phyloP scores from a whole-genome alignment of 2,113 vertebrate species.

The Phrynosoma blainvillii region DNA sequence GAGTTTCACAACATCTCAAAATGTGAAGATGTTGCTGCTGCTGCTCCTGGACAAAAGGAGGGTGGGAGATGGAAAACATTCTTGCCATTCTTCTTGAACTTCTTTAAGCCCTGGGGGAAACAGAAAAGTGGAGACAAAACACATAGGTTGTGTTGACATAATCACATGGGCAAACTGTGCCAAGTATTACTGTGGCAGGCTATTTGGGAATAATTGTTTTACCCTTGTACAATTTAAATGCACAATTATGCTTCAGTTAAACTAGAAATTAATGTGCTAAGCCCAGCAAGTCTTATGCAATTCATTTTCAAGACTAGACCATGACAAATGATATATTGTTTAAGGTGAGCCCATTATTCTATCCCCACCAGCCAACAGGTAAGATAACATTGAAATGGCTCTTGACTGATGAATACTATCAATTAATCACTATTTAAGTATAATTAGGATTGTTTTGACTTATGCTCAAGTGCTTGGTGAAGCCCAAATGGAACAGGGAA shows the following conservation, averaged over 20 bases:
- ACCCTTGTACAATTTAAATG: conserved; percentile 5
- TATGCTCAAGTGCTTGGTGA: not conserved
- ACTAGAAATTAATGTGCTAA: conserved; percentile 10
- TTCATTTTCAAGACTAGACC: conserved; percentile 2
- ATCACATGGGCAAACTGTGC: conserved; percentile 18
- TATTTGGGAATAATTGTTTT: conserved; percentile 18
- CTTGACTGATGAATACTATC: not conserved
- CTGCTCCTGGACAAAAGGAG: not conserved
- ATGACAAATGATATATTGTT: not conserved
- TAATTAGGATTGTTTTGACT: not conserved
- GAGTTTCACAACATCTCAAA: not conserved
- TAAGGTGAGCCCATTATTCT: not conserved
- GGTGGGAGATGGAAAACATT: conserved; percentile 11
- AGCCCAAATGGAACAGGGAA: not conserved
- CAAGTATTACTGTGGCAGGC: conserved; percentile 6
- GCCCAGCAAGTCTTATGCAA: not conserved
- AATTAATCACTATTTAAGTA: conserved; percentile 7
- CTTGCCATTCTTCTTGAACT: conserved; percentile 14
- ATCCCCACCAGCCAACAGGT: not conserved
- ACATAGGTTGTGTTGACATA: not conserved
- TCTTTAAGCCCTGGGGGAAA: conserved; percentile 24
- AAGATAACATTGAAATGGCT: not conserved
- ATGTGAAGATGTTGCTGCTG: conserved; percentile 1
- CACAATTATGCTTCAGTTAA: not conserved
- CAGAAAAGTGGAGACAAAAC: conserved; percentile 27